A percentile compares a stretch with the other conserved stretches of the same genome.
These are phyloP conservation scores for Ditula angustiorana DNA, from an alignment of 2,888 invertebrate species.

Conservation along the genomic window DNA sequence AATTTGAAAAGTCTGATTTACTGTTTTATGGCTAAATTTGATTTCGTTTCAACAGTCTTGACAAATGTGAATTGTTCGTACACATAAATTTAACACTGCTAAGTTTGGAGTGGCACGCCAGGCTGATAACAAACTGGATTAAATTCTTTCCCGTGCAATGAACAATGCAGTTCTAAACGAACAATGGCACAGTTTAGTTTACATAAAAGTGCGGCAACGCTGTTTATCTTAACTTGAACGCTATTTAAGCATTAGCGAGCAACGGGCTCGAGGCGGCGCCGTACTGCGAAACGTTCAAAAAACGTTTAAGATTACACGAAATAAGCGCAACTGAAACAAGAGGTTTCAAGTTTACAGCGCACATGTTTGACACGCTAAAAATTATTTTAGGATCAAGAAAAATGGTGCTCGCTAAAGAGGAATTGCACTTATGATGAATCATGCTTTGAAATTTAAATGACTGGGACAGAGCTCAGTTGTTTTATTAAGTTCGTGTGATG, in stretches of 20 bases:
- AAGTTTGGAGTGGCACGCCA: conserved; percentile 58
- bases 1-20: conserved; percentile 27
- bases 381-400: conserved; percentile 17
- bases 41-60: neutral
- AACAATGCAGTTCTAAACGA: conserved; percentile 50
- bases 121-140: conserved; percentile 46
- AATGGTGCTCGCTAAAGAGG: conserved; percentile 7
- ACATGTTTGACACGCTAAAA: conserved; percentile 26
- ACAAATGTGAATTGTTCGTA: conserved; percentile 28
- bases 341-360: conserved; percentile 25
- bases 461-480: conserved; percentile 4
- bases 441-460: conserved; percentile 8
- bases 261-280: conserved; percentile 10
- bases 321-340: conserved; percentile 22
- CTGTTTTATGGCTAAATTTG: conserved; percentile 3
- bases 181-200: conserved; percentile 69
- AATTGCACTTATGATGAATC: conserved; percentile 26
- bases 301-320: conserved; percentile 22
- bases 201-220: conserved; percentile 52
- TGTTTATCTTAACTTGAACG: conserved; percentile 62
- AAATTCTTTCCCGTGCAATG: conserved; percentile 38
- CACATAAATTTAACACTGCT: conserved; percentile 29
- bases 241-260: conserved; percentile 51
- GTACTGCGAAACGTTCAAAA: conserved; percentile 19
- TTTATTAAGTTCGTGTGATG: conserved; percentile 6